Conservation (phyloP, 2,797 vertebrate species). For the Sternarchorhynchus goeldii region DNA sequence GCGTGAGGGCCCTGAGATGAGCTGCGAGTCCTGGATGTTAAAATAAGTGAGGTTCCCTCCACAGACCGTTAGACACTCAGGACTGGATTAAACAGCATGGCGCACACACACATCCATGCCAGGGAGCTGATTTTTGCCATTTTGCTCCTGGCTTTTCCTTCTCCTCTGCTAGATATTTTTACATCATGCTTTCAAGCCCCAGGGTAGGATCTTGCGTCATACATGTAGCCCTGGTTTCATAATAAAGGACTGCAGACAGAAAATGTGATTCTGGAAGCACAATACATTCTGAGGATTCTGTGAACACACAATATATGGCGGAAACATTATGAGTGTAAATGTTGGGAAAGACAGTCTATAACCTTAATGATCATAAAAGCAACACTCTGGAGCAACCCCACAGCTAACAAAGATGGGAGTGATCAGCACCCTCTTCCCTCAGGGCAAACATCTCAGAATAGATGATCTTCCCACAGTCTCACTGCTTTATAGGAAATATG, state of each 20-base stretch:
- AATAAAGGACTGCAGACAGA: conserved; percentile 10
- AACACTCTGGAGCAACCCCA: conserved; percentile 33
- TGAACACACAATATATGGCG: not conserved
- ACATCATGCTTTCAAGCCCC: conserved; percentile 19
- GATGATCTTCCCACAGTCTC: conserved; percentile 41
- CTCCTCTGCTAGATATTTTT: conserved; percentile 30
- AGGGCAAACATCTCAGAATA: conserved; percentile 38
- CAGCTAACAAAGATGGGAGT: conserved; percentile 36
- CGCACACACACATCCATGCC: not conserved
- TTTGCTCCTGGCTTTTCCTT: not conserved
- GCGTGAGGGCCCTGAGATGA: conserved; percentile 8
- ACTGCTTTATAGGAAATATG: conserved; percentile 39
- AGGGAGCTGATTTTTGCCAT: not conserved
- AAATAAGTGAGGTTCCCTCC: conserved; percentile 24
- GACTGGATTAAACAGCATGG: conserved; percentile 15
- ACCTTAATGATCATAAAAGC: conserved; percentile 48
- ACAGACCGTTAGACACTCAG: not conserved
- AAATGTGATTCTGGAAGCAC: not conserved
- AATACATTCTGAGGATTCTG: not conserved
- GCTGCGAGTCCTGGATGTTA: not conserved
- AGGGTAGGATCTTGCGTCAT: conserved; percentile 18
- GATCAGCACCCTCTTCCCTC: conserved; percentile 36
- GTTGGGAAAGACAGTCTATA: conserved; percentile 27
- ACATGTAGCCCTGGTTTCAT: conserved; percentile 12
- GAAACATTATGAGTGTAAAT: not conserved